Evolutionary conservation across 2,797 vertebrate genomes (phyloP), one percentile per base, ranked within the genome.

Genomic region (Chanos chanos): DNA sequence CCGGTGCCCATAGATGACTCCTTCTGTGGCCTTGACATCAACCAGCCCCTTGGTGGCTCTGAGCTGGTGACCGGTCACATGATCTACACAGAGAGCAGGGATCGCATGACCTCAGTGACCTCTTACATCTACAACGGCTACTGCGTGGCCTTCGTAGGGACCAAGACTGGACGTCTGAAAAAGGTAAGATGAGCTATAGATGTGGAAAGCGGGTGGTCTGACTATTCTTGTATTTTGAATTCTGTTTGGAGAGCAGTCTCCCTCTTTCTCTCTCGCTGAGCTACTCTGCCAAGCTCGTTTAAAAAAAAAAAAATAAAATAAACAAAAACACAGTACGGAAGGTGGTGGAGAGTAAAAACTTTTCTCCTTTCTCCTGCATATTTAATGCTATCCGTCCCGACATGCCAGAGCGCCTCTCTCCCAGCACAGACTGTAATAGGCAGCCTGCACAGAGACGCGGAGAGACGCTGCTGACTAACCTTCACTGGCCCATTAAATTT

Each of bases 1-100:
- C 97, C 96, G 1, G 95, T 99, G 54, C 95, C 96, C 64, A 99
- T 99, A 0, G 95, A 98, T 15, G 97, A 99, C 85, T 94, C 93
- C 4, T 99, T 99, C 90, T 99, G 97, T 0, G 97, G 97, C 51
- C 83, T 98, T 37, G 97, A 98, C 87, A 99, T 99, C 88, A 99
- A 99, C 88, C 96, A 99, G 83, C 97, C 49, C 0, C 90, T 99
- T 0, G 97, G 97, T 9, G 96, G 96, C 55, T 96, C 94, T 0
- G 89, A 87, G 27, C 87, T 98, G 3, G 94, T 99, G 73, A 94
- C 94, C 0, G 96, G 96, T 7, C 89, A 96, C 81, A 91, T 85
- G 0, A 89, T 99, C 39, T 98, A 93, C 77, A 94, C 94, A 0
- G 93, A 97, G 60, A 93, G 87, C 73, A 88, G 93, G 1, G 97